Base-by-base conservation (phyloP, 2,797 vertebrate species). In the Chanos chanos region DNA sequence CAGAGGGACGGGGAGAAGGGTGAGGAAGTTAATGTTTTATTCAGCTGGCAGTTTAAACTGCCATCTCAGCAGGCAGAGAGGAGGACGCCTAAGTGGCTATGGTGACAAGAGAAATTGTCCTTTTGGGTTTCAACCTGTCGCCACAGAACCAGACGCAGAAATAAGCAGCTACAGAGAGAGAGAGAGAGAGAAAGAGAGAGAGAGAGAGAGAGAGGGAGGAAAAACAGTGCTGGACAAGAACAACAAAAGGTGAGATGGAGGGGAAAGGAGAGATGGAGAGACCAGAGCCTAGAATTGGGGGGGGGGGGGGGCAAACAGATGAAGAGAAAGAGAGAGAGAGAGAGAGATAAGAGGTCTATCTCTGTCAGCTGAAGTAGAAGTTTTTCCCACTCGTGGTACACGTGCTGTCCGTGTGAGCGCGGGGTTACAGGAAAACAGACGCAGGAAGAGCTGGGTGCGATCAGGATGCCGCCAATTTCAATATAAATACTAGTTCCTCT, bases 101-200 rank as follows among this genome's bases (percentile, higher is more conserved):
- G 90, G 92, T 97, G 95, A 98, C 95, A 98, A 93, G 91, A 94
- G 91, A 97, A 96, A 91, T 91, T 94, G 94, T 94, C 92, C 94
- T 94, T 93, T 83, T 91, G 92, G 92, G 92, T 94, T 97, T 89
- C 92, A 94, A 93, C 91, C 92, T 96, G 94, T 95, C 95, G 92
- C 93, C 92, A 95, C 94, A 94, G 89, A 92, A 90, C 88, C 91
- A 89, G 81, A 81, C 70, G 56, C 27, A 77, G 71, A 77, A 81
- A 80, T 83, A 82, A 81, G 82, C 79, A 62, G 63, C 72, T 43
- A 88, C 87, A 90, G 86, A 89, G 90, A 89, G 86, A 89, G 84
- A 16, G 5, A n/a, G 10, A 40, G 19, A 18, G 39, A 86, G 7
- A 18, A 9, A 43, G 40, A 22, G 1, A 13, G n/a, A 19, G 15